Percentiles rank a stretch among this genome's conserved stretches.
Evolutionary conservation across 1,140 invertebrate genomes (phyloP).

Genomic region (Drosophila nigrodunni): DNA sequence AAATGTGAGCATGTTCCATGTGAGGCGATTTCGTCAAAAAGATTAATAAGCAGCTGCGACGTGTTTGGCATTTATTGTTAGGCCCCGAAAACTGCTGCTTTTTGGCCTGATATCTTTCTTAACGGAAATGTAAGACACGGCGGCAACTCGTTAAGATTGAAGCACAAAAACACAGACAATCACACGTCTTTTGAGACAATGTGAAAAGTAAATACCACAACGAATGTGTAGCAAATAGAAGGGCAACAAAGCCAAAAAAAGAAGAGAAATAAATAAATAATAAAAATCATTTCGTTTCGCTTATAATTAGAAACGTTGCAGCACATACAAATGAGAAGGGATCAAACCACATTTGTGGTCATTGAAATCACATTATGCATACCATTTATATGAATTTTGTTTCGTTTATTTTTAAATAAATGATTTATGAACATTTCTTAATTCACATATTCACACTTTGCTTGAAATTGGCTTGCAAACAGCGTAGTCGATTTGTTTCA

Average conservation of each 20-base stretch:
- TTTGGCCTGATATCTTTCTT: conserved; percentile 16
- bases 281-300: conserved; percentile 24
- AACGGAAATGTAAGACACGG: conserved; percentile 72
- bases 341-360: conserved; percentile 11
- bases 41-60: conserved; percentile 75
- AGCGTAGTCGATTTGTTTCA: too few relatives aligned
- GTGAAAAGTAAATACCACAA: conserved; percentile 22
- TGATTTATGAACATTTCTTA: conserved; percentile 1
- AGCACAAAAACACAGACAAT: not conserved
- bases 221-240: conserved; percentile 45
- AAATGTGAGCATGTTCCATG: conserved; percentile 53
- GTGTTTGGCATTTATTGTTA: conserved; percentile 63
- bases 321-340: conserved; percentile 33
- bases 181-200: conserved; percentile 4
- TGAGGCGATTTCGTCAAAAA: conserved; percentile 73
- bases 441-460: not conserved
- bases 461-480: too few relatives aligned
- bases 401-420: not conserved
- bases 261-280: conserved; percentile 6
- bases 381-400: conserved; percentile 13
- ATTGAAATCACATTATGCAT: conserved; percentile 35
- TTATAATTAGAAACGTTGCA: conserved; percentile 46
- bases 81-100: conserved; percentile 10
- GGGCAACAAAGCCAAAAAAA: conserved; percentile 9
- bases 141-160: conserved; percentile 46